Conservation (phyloP, 2,113 vertebrate species). For the Phyllostomus hastatus region DNA sequence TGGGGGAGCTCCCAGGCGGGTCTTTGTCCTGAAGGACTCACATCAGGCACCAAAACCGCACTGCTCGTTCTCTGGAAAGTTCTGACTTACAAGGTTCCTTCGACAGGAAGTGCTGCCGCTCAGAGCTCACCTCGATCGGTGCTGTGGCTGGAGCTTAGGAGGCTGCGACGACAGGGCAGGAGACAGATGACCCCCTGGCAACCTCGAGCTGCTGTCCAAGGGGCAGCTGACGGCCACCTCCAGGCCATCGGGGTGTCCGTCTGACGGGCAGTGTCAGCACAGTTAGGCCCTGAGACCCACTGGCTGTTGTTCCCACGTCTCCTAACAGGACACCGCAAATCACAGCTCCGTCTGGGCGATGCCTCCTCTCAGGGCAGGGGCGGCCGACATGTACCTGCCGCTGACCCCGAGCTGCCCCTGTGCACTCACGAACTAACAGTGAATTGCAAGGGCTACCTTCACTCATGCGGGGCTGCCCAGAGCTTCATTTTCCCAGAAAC, state of each 20-base stretch:
- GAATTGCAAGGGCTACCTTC: not conserved
- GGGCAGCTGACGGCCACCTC: accelerated
- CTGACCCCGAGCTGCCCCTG: not conserved
- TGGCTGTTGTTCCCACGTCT: not conserved
- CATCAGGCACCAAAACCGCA: slow-evolving; percentile 17
- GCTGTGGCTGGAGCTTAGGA: slow-evolving; percentile 43
- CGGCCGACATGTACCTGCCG: not conserved
- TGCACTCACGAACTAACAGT: not conserved
- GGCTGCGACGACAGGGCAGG: not conserved
- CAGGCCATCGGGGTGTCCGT: not conserved
- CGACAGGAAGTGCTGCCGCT: slow-evolving; percentile 33
- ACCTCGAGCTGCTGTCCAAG: not conserved
- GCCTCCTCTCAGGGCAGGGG: not conserved
- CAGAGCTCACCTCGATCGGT: slow-evolving; percentile 21
- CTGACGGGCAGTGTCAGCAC: not conserved
- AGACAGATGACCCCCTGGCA: not conserved
- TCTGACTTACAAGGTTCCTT: slow-evolving; percentile 61
- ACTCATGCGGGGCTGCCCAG: not conserved
- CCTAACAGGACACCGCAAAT: not conserved
- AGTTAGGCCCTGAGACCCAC: not conserved
- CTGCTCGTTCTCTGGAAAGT: slow-evolving; percentile 58
- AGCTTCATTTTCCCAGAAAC: not conserved
- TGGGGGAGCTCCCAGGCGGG: not conserved
- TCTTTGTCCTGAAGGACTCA: slow-evolving; percentile 4
- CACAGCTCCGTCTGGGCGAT: not conserved